Base-by-base conservation (phyloP, 2,888 invertebrate species). In the Orthonevra nobilis region DNA sequence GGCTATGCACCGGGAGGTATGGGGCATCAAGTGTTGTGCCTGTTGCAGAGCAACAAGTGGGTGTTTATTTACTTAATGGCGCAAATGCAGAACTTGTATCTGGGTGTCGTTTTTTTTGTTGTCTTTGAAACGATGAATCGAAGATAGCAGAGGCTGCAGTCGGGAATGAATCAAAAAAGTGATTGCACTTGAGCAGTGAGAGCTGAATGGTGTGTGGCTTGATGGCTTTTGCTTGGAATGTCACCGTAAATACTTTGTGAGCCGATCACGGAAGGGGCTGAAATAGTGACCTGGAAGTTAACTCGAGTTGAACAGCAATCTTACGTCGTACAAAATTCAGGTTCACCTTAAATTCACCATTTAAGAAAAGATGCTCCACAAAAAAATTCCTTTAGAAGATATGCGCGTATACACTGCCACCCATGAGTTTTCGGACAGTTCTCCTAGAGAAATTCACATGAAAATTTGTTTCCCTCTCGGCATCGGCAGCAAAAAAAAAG, bases 21-120 rank as follows among this genome's bases (percentile, higher is more conserved):
- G 73, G 60, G 79, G 56, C 79, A 73, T 72, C 66, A 73, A 79
- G 73, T 73, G 79, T 79, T 56, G 61, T 46, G 60, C 60, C 56
- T 79, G 60, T 60, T 54, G 14, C 46, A 28, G 46, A 48, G 46
- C 66, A 79, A 79, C 79, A 79, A 79, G 79, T 79, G 79, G 79
- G 79, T 79, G 79, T 79, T 79, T 79, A 79, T 79, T 79, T 79
- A 79, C 73, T 79, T 79, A 79, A 79, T 79, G 68, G 79, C 52
- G 73, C 50, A 79, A 79, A 73, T 79, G 72, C 66, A 70, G 54
- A 79, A 61, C 66, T 79, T 72, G 77, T 64, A 72, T 63, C 64
- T 63, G 28, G 19, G 30, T n/a, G 32, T 12, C n/a, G n/a, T 9
- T 28, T 56, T 42, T 23, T 40, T 19, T 52, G 14, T 36, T 44